Conservation (phyloP, 2,797 vertebrate genomes). For the Todus mexicanus region DNA sequence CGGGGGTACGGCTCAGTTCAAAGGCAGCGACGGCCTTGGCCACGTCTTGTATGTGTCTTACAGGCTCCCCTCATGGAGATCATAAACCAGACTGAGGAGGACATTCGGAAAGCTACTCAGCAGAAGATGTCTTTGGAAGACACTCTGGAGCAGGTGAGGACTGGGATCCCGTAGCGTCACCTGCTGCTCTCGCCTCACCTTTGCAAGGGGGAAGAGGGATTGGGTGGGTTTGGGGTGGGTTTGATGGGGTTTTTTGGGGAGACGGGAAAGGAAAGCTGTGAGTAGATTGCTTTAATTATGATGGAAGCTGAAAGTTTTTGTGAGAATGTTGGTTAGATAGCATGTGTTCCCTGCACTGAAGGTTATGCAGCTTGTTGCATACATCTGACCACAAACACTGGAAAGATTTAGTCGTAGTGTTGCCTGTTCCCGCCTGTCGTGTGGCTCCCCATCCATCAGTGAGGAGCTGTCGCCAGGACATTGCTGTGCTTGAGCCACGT, state of each 20-base stretch:
- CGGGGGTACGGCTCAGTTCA: neutral
- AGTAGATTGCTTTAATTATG: neutral
- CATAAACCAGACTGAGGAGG: constrained; percentile 86
- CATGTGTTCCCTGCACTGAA: neutral
- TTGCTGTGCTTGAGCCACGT: neutral
- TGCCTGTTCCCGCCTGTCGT: neutral
- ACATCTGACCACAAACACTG: neutral
- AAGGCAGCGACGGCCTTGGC: neutral
- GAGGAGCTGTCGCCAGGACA: neutral
- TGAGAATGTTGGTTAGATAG: neutral
- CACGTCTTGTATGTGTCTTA: neutral
- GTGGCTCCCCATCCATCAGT: neutral
- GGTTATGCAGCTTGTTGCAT: neutral
- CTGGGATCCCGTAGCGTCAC: neutral
- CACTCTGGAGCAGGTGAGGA: constrained; percentile 85
- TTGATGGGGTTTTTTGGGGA: fast-evolving
- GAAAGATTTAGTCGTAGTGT: neutral
- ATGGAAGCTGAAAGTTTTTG: neutral
- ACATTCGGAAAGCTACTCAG: constrained; percentile 80
- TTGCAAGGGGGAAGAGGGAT: too few species aligned
- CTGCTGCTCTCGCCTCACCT: neutral
- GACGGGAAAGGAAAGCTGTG: neutral
- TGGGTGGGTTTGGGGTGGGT: too few species aligned
- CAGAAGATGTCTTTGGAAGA: constrained; percentile 85
- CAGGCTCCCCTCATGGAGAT: constrained; percentile 87